Evolutionary conservation across 2,113 vertebrate species (phyloP).

Genomic region (Hemichromis elongatus): DNA sequence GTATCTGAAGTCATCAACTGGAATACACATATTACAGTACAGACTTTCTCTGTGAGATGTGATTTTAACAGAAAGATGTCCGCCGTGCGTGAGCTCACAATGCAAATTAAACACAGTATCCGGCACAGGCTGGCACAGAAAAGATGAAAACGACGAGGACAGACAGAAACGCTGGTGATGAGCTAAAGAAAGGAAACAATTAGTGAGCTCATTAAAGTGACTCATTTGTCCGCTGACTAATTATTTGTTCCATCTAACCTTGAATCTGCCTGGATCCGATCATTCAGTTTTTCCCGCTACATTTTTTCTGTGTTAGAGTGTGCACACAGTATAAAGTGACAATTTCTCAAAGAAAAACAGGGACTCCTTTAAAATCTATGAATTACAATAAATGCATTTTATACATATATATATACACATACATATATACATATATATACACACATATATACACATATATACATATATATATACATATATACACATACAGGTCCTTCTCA

Average conservation of each 20-base stretch:
- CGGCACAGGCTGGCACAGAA: background rate
- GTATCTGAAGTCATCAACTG: constrained; percentile 17
- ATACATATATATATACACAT: too few relatives aligned
- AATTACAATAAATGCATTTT: background rate
- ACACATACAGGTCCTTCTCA: too few relatives aligned
- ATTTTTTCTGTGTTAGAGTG: background rate
- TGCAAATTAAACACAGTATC: background rate
- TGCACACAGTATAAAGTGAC: background rate
- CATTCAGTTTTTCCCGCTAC: background rate
- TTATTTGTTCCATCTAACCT: background rate
- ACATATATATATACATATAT: too few relatives aligned
- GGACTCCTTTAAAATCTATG: background rate
- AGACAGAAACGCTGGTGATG: background rate
- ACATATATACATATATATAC: too few relatives aligned
- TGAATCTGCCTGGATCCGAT: background rate
- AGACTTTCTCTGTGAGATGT: background rate
- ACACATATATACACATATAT: too few relatives aligned
- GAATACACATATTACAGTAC: background rate
- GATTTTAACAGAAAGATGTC: constrained; percentile 19
- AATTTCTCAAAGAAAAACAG: background rate
- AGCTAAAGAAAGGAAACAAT: background rate
- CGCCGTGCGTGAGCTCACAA: background rate
- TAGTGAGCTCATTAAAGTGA: background rate
- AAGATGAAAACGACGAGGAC: background rate
- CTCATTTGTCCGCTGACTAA: background rate